Base-by-base conservation (phyloP, 2,888 invertebrate species). In the Miltochrista miniata region DNA sequence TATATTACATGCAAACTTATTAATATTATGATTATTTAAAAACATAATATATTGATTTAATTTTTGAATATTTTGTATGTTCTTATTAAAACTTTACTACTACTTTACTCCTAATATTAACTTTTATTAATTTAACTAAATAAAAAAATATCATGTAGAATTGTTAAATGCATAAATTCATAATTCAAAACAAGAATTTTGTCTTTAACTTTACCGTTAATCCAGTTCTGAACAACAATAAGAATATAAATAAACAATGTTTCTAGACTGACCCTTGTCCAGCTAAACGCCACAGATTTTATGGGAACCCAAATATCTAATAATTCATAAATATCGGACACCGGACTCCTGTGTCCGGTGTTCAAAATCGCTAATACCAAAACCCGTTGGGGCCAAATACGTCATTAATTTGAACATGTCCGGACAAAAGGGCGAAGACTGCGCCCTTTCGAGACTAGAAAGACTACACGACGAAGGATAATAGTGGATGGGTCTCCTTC, bases 241-340 rank as follows among this genome's bases (percentile, higher is more conserved):
- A 45, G 61, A 61, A 59, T 51, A 50, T n/a, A 46, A 34, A 37
- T 54, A 56, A 24, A 63, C 57, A 66, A 60, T 53, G 61, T 56
- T 54, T 53, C 41, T 50, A 46, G 45, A 64, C 55, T 72, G 70
- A 65, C 74, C 75, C 65, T 50, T 57, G 55, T 63, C 58, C 57
- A 43, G 54, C 15, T 15, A 45, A 62, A 62, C 56, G 54, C 50
- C 71, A 72, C 73, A 73, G 70, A 85, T 80, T 81, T 84, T 85
- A 85, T 85, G 86, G 83, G 87, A 87, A 87, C 87, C 79, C 74
- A 31, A 78, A 76, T 71, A 73, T 72, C 76, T 81, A 83, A 88
- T 90, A 90, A 87, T 87, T 90, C 89, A 90, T 90, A 90, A 84
- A 79, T 78, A 74, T 81, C 79, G 83, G 81, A 79, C 87, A 83